Base-by-base conservation (phyloP, 2,888 invertebrate genomes). In the Minunthozetes semirufus region DNA sequence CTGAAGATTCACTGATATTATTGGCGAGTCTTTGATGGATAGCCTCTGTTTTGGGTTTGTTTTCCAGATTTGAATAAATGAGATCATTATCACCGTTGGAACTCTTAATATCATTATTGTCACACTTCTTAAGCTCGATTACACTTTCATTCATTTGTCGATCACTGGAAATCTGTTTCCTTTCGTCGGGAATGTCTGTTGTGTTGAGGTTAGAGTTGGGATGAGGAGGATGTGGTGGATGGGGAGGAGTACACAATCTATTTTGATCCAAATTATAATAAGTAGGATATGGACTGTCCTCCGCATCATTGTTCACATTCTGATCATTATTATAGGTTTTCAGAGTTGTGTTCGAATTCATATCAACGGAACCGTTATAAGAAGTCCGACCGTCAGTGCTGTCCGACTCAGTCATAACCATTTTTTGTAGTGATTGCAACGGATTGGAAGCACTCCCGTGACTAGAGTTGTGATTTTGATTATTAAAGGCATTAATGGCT, bases 361-460 rank as follows among this genome's bases (percentile, higher is more conserved):
- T 48, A 17, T 75, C 50, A 27, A 75, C 75, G 42, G 76, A 76
- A 13, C 75, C 76, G 17, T 76, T 78, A 38, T 79, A 78, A 71
- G 75, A 75, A 15, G 75, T 77, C 27, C 78, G 72, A 59, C 27
- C 22, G 15, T 74, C 74, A 1, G 76, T 76, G 25, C 73, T 76
- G 22, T 77, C 76, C 13, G 78, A 75, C 29, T 77, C 78, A 13
- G 77, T 73, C 77, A 79, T 77, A n/a, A 80, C 79, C 80, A 80
- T 80, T 56, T 80, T 80, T 63, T 80, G 80, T 33, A 80, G 66
- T 33, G 80, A 80, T 75, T 80, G 80, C 38, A 80, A 71, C 5
- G 80, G 80, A 75, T 80, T 78, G 15, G 78, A 77, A 66, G 70
- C 46, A 70, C 46, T 75, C 38, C 56, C 38, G 29, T 42, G 38